Base-by-base conservation (phyloP, 92 coral and sea anemone species). In the Phenganax subtilis region DNA sequence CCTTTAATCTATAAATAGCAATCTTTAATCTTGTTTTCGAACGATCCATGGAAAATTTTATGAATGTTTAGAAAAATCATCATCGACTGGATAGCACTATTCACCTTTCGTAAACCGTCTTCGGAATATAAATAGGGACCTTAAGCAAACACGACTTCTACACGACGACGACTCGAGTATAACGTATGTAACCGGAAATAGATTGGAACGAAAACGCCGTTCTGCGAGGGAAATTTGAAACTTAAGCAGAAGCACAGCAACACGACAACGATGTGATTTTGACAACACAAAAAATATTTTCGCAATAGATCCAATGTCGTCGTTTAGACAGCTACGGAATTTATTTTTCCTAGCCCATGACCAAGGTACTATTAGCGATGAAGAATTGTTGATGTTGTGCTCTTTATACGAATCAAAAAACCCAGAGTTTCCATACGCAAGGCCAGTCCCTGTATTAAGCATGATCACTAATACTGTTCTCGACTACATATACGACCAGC, bases 371-470 rank as follows among this genome's bases (percentile, higher is more conserved):
- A 28, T 68, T 3, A 3, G 73, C 73, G 53, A 68, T 3, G 73
- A 68, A n/a, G n/a, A 68, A 68, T 68, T 6, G 9, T 68, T 68
- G 73, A 68, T 68, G 73, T 37, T 68, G 1, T 28, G 3, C 3
- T 68, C 44, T 68, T 68, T 27, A 68, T 68, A 68, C 54, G 73
- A 68, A 11, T 30, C 11, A 68, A 68, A 30, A 68, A 68, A 30
- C n/a, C 73, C 73, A 68, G 73, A 68, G 29, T 68, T 68, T 68
- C 53, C 73, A 2, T 68, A 68, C 54, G 73, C 15, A 0, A 68
- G 73, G 30, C 73, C 73, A 3, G 73, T 68, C 7, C 73, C 73
- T 68, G 73, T 68, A 12, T 0, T 68, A 29, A 68, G 73, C 73
- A 68, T 68, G 73, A 68, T 69, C 51, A 73, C 76, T 9, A 72